Percentiles rank a stretch among this genome's conserved stretches.
These are phyloP conservation scores for Acipenser oxyrinchus DNA, from an alignment of 2,797 vertebrate genomes.

Conservation along the genomic window DNA sequence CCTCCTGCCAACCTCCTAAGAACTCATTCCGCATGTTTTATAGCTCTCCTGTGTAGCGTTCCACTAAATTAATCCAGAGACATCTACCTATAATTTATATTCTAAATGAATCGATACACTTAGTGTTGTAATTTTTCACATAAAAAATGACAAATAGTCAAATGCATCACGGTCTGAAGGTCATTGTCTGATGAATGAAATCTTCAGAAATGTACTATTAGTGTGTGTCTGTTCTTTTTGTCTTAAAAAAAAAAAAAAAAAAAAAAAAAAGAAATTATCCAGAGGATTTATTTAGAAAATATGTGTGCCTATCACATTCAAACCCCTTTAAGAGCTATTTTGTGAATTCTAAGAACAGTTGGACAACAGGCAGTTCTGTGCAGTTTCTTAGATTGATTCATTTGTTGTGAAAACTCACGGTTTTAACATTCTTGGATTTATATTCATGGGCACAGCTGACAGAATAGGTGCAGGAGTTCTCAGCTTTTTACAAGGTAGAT, in stretches of 20 bases:
- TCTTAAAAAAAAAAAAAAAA: too few species aligned
- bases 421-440: too few species aligned
- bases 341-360: too few species aligned
- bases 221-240: not conserved
- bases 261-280: too few species aligned
- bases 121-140: slow-evolving; percentile 25
- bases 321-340: too few species aligned
- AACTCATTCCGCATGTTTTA: slow-evolving; percentile 30
- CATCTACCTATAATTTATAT: slow-evolving; percentile 34
- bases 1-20: slow-evolving; percentile 27
- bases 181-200: not conserved
- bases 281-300: too few species aligned
- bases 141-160: slow-evolving; percentile 19
- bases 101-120: slow-evolving; percentile 31
- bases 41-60: slow-evolving; percentile 27
- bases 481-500: too few species aligned
- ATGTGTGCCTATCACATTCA: too few species aligned
- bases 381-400: too few species aligned
- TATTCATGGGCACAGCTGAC: too few species aligned
- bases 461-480: too few species aligned
- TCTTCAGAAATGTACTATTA: not conserved
- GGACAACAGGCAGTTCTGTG: not conserved
- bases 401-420: too few species aligned
- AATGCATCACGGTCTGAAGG: not conserved
- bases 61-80: slow-evolving; percentile 34